Conservation (phyloP, 2,888 invertebrate species). For the Prosopocoilus inquinatus region DNA sequence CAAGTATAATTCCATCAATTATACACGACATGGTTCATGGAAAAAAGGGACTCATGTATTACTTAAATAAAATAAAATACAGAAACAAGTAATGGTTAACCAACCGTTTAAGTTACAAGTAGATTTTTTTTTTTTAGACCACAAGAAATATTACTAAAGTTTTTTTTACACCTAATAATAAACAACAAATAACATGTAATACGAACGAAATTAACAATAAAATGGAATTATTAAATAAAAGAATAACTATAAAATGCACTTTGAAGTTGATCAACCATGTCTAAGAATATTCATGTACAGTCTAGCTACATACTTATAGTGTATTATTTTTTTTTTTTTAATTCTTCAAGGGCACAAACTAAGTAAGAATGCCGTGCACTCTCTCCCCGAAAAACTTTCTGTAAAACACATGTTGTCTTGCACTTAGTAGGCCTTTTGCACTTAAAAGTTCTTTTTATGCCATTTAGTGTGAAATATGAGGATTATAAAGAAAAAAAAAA, state of each 20-base stretch:
- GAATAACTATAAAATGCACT: neutral
- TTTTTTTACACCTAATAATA: slow-evolving; percentile 1
- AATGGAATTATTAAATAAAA: neutral
- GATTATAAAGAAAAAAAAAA: too few species aligned
- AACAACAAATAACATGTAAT: slow-evolving; percentile 1
- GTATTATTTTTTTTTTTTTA: neutral
- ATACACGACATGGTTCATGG: too few species aligned
- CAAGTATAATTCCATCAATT: too few species aligned
- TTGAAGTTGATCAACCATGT: neutral
- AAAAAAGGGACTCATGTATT: too few species aligned
- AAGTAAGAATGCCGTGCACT: neutral
- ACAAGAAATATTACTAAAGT: neutral
- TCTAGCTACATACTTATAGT: neutral
- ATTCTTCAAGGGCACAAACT: neutral
- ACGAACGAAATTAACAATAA: slow-evolving; percentile 1
- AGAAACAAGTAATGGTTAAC: slow-evolving; percentile 1
- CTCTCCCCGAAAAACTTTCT: too few species aligned
- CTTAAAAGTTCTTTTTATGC: too few species aligned
- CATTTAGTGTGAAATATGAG: too few species aligned
- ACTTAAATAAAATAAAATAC: too few species aligned
- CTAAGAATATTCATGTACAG: neutral
- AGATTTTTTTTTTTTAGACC: slow-evolving; percentile 2
- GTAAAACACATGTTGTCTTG: too few species aligned
- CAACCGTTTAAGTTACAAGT: neutral
- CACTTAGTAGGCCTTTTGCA: too few species aligned